Conservation (phyloP, 2,888 invertebrate species). For the Campoplex capitator region DNA sequence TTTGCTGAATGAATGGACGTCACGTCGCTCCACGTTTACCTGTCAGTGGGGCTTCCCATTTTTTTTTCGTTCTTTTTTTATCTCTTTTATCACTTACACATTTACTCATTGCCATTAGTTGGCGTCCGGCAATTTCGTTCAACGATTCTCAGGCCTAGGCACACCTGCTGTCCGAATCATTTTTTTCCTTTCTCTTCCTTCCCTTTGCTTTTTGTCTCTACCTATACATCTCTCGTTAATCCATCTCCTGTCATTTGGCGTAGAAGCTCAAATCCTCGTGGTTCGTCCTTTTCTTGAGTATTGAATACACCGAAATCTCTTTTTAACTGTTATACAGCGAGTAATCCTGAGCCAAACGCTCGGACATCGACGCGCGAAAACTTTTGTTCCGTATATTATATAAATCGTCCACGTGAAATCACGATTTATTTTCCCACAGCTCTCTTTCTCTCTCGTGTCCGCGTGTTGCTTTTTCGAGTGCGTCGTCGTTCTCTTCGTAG, state of each 20-base stretch:
- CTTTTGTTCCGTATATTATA: slow-evolving; percentile 58
- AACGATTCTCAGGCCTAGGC: slow-evolving; percentile 50
- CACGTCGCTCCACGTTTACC: slow-evolving; percentile 62
- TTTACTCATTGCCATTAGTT: slow-evolving; percentile 12
- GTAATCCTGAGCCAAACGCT: slow-evolving; percentile 43
- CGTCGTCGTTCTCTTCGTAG: slow-evolving; percentile 36
- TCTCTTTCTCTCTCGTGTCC: neutral
- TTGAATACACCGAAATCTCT: slow-evolving; percentile 31
- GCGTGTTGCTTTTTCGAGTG: slow-evolving; percentile 49
- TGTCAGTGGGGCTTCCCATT: slow-evolving; percentile 51
- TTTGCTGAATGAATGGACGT: slow-evolving; percentile 65
- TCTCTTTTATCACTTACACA: slow-evolving; percentile 16
- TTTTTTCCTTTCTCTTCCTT: slow-evolving; percentile 9
- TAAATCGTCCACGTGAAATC: slow-evolving; percentile 67
- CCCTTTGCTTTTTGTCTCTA: neutral
- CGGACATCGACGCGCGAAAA: neutral
- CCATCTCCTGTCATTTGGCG: slow-evolving; percentile 49
- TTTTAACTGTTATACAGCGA: slow-evolving; percentile 48
- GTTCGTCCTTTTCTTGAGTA: neutral
- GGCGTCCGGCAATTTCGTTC: slow-evolving; percentile 19
- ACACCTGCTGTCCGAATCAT: slow-evolving; percentile 62
- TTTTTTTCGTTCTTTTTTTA: slow-evolving; percentile 1
- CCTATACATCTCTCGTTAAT: slow-evolving; percentile 66
- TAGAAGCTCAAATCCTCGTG: slow-evolving; percentile 38
- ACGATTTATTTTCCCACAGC: slow-evolving; percentile 60